These are phyloP conservation scores for Drosophila anomalata DNA, from an alignment of 2,888 invertebrate species.

Conservation along the genomic window DNA sequence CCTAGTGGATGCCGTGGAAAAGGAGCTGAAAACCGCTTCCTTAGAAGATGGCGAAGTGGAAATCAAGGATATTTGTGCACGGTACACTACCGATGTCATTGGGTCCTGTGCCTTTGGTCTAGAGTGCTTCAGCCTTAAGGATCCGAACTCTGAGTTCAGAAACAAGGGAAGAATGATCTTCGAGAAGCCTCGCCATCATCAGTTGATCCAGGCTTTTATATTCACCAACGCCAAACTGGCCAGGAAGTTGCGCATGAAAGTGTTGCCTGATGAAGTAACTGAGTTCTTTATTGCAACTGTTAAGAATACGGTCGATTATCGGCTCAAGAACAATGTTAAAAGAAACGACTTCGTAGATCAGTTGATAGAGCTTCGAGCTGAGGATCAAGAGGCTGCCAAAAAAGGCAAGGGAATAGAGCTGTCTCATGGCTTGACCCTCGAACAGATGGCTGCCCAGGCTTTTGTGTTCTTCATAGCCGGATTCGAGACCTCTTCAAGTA, in stretches of 20 bases:
- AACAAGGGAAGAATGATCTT: constrained; percentile 66
- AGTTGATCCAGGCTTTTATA: constrained; percentile 33
- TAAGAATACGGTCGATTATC: constrained; percentile 81
- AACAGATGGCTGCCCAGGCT: constrained; percentile 85
- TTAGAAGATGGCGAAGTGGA: constrained; percentile 77
- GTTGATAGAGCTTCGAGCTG: constrained; percentile 81
- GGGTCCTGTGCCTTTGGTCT: constrained; percentile 85
- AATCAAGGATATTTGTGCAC: constrained; percentile 83
- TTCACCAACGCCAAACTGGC: constrained; percentile 58
- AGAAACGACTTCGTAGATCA: constrained; percentile 85
- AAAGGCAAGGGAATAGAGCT: constrained; percentile 56
- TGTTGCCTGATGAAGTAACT: constrained; percentile 58
- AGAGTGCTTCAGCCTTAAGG: constrained; percentile 83
- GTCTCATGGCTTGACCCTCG: constrained; percentile 74
- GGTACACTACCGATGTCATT: constrained; percentile 85
- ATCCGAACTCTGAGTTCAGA: constrained; percentile 82
- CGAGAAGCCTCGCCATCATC: constrained; percentile 53
- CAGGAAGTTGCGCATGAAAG: constrained; percentile 59
- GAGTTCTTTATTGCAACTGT: constrained; percentile 82
- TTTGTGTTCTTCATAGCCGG: constrained; percentile 85
- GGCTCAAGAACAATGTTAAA: constrained; percentile 79
- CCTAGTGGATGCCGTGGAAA: constrained; percentile 37
- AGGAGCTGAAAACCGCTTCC: background rate
- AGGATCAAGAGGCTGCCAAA: constrained; percentile 46
- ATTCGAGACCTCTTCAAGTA: constrained; percentile 85